Conservation (phyloP, 2,888 invertebrate genomes). For the Parochlus steinenii region DNA sequence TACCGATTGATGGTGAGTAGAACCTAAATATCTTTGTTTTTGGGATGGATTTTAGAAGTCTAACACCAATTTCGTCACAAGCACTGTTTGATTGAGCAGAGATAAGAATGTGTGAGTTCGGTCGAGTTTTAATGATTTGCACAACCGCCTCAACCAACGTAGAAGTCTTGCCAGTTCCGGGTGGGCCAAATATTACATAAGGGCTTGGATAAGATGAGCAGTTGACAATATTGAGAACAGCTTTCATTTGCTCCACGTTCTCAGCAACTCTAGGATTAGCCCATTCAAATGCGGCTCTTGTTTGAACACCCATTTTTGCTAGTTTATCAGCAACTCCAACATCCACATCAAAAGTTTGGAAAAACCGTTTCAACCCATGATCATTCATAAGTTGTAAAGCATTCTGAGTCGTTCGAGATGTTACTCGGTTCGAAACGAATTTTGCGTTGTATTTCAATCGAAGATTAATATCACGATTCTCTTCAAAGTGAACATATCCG, state of each 20-base stretch:
- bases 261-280: slow-evolving; percentile 26
- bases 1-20: slow-evolving; percentile 27
- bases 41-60: slow-evolving; percentile 26
- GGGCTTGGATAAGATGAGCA: slow-evolving; percentile 47
- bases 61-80: slow-evolving; percentile 45
- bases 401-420: too few species aligned
- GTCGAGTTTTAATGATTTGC: slow-evolving; percentile 34
- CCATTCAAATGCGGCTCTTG: too few species aligned
- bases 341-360: too few species aligned
- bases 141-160: slow-evolving; percentile 52
- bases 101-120: slow-evolving; percentile 36
- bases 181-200: slow-evolving; percentile 75
- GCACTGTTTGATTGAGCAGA: slow-evolving; percentile 57
- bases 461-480: too few species aligned
- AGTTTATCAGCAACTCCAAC: too few species aligned
- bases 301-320: too few species aligned
- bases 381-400: too few species aligned
- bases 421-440: too few species aligned
- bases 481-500: too few species aligned
- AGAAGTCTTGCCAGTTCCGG: slow-evolving; percentile 54
- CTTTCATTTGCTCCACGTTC: slow-evolving; percentile 44
- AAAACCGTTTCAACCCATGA: too few species aligned
- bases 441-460: too few species aligned
- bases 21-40: slow-evolving; percentile 29
- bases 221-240: slow-evolving; percentile 48